These are phyloP conservation scores for Ophioninae sp. DNA, from an alignment of 2,888 invertebrate species.

Conservation along the genomic window DNA sequence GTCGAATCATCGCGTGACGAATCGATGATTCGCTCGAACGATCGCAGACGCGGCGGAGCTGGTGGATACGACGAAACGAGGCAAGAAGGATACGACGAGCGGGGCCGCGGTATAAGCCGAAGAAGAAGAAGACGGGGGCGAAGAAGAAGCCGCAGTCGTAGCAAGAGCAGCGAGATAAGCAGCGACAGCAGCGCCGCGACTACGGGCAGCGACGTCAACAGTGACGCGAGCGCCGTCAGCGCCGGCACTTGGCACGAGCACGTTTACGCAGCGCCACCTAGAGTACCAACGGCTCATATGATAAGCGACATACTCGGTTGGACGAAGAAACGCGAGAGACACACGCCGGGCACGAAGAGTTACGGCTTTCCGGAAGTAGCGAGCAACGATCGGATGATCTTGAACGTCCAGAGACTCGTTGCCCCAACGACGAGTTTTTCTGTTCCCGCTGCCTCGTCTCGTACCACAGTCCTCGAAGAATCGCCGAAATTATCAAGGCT, in stretches of 20 bases:
- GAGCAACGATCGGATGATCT: constrained; percentile 52
- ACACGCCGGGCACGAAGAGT: constrained; percentile 5
- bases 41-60: not conserved
- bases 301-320: constrained; percentile 94
- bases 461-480: constrained; percentile 65
- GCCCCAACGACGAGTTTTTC: constrained; percentile 67
- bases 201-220: constrained; percentile 52
- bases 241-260: constrained; percentile 93
- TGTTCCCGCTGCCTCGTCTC: not conserved
- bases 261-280: constrained; percentile 92
- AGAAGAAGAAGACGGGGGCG: constrained; percentile 44
- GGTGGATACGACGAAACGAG: not conserved
- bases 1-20: constrained; percentile 27
- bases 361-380: constrained; percentile 20
- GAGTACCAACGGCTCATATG: constrained; percentile 91
- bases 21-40: constrained; percentile 38
- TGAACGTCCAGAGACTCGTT: constrained; percentile 62
- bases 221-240: constrained; percentile 54
- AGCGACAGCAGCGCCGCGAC: constrained; percentile 55
- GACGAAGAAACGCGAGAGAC: constrained; percentile 65
- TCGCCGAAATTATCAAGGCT: constrained; percentile 69
- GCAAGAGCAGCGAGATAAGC: constrained; percentile 54
- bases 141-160: constrained; percentile 45
- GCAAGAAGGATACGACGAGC: constrained; percentile 7
- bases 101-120: constrained; percentile 39